These are phyloP conservation scores for Tringa solitaria DNA, from an alignment of 2,113 vertebrate genomes.

Conservation along the genomic window DNA sequence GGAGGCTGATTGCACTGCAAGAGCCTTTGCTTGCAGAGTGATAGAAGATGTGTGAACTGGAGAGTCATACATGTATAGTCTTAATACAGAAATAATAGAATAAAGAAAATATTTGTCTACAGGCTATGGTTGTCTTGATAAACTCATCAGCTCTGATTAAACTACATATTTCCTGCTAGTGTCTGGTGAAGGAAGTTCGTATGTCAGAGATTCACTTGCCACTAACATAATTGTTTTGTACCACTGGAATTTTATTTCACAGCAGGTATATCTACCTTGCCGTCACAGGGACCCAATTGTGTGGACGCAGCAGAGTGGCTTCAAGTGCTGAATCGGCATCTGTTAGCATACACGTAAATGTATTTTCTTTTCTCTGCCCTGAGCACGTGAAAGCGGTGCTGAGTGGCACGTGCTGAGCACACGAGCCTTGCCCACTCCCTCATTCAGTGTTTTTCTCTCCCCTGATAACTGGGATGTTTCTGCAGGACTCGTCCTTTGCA, in stretches of 20 bases:
- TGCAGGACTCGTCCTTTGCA: neutral
- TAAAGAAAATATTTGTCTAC: neutral
- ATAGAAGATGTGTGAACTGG: neutral
- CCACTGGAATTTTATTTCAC: neutral
- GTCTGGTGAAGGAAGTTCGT: neutral
- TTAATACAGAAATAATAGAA: neutral
- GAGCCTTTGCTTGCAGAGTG: neutral
- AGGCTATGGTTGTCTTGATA: neutral
- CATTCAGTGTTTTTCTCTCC: neutral
- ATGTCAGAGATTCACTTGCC: neutral
- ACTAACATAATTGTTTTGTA: neutral
- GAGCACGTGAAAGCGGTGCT: neutral
- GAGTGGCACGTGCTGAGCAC: neutral
- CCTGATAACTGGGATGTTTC: neutral
- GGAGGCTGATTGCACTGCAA: neutral
- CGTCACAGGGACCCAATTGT: accelerated
- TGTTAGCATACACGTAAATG: neutral
- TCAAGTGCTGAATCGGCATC: neutral
- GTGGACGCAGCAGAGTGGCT: neutral
- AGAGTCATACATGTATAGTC: neutral
- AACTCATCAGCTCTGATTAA: neutral
- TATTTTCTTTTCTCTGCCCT: neutral
- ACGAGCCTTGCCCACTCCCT: neutral
- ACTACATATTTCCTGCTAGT: neutral
- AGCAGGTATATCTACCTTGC: neutral